Evolutionary conservation across 2,113 vertebrate genomes (phyloP).

Genomic region (Anguilla japonica): DNA sequence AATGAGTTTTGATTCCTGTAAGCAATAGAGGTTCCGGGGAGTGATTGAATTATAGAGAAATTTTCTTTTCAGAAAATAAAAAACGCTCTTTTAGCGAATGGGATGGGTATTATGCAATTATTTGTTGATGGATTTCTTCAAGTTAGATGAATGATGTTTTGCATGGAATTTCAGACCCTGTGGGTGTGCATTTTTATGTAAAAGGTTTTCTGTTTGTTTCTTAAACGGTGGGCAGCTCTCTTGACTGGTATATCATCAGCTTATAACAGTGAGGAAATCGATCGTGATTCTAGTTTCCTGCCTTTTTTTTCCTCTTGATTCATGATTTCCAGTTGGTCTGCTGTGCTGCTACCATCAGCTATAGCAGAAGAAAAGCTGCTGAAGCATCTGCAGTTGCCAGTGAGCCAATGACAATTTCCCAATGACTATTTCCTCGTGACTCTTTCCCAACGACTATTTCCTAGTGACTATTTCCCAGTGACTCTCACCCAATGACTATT

Average conservation of each 20-base stretch:
- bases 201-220: not conserved
- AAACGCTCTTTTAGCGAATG: not conserved
- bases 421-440: too few species aligned
- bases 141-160: not conserved
- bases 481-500: too few species aligned
- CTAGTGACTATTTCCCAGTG: too few species aligned
- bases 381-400: too few species aligned
- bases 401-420: too few species aligned
- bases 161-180: not conserved
- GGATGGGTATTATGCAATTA: not conserved
- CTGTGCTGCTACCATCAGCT: too few species aligned
- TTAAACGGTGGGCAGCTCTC: not conserved
- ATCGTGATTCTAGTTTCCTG: too few species aligned
- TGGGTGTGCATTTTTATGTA: not conserved
- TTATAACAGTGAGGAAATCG: not conserved
- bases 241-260: not conserved
- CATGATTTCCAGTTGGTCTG: too few species aligned
- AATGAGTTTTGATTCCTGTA: constrained; percentile 9
- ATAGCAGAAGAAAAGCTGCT: too few species aligned
- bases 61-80: not conserved
- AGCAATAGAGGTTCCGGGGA: not conserved
- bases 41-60: constrained; percentile 11
- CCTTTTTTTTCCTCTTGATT: too few species aligned
- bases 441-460: too few species aligned
- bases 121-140: not conserved